phyloP scores from a whole-genome alignment of 2,888 invertebrate genomes.

The Orgyia antiqua region DNA sequence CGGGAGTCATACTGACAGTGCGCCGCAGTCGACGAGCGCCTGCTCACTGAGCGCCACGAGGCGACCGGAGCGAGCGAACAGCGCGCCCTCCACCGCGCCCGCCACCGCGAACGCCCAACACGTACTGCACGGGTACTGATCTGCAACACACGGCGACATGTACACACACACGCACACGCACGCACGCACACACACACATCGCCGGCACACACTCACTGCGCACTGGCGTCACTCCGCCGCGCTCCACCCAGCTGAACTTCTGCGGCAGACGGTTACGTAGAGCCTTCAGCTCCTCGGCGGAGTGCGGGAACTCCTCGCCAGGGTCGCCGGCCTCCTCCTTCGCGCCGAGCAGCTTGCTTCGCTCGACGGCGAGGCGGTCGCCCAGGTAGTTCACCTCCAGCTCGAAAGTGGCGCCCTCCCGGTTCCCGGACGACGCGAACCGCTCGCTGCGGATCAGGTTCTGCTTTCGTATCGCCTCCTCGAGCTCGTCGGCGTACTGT shows the following conservation, averaged over 20 bases:
- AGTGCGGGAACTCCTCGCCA: slow-evolving; percentile 31
- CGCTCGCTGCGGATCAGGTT: slow-evolving; percentile 45
- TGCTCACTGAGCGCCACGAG: slow-evolving; percentile 59
- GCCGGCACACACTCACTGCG: slow-evolving; percentile 43
- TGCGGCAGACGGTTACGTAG: slow-evolving; percentile 38
- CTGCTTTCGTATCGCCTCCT: slow-evolving; percentile 57
- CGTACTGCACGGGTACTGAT: slow-evolving; percentile 49
- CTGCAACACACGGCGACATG: slow-evolving; percentile 34
- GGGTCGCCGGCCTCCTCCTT: background rate
- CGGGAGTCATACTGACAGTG: slow-evolving; percentile 33
- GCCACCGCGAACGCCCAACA: slow-evolving; percentile 69
- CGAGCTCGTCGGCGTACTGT: slow-evolving; percentile 41
- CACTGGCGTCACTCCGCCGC: slow-evolving; percentile 56
- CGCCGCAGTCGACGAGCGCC: slow-evolving; percentile 60
- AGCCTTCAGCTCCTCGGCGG: slow-evolving; percentile 20
- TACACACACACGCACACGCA: too few species aligned
- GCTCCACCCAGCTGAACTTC: slow-evolving; percentile 56
- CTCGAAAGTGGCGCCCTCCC: slow-evolving; percentile 49
- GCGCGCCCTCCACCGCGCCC: slow-evolving; percentile 64
- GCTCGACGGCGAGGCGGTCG: slow-evolving; percentile 20
- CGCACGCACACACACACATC: too few species aligned
- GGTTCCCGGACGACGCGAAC: slow-evolving; percentile 49
- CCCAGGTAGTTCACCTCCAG: slow-evolving; percentile 24
- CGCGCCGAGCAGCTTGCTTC: slow-evolving; percentile 8
- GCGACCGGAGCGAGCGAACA: slow-evolving; percentile 45